Base-by-base conservation (phyloP, 1,140 invertebrate genomes). In the Pomacea maculata region DNA sequence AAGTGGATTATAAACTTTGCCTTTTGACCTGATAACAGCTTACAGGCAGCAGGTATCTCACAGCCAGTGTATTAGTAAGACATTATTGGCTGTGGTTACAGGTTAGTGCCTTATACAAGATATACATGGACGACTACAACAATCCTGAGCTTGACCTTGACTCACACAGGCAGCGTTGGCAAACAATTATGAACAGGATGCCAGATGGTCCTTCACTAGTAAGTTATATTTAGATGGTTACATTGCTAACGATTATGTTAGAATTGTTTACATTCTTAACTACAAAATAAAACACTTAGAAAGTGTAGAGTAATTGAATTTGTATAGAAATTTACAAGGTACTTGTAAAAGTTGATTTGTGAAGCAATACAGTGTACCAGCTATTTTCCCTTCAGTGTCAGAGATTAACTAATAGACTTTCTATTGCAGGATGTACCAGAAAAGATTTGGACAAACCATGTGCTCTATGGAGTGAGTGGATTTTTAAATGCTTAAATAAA, bases 141-240 rank as follows among this genome's bases (percentile, higher is more conserved):
- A 90, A 89, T 72, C 64, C 87, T 71, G 77, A 88, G 45, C 78
- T 84, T 25, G 82, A 29, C 8, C 78, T 70, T n/a, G 87, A 91
- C 76, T 97, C 96, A 88, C 91, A 93, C 9, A 91, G 96, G 11
- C 94, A 94, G 83, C 93, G 94, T 75, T 97, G 96, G 96, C 94
- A 96, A 87, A 85, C 93, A 61, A 87, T 87, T 88, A 93, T 70
- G 87, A 54, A 73, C 11, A 64, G 82, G 57, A 55, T 70, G 17
- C 64, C n/a, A 45, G 74, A 74, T 61, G 79, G 81, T 29, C 55
- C 79, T 19, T 52, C 79, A 17, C 45, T 81, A 57, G 71, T 76
- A 15, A 61, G 64, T 67, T 65, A 45, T 45, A 45, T 45, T 45
- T 45, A 45, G 34, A 45, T 45, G 34, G 34, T 6, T 45, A 45